Conservation (phyloP, 1,140 invertebrate species). For the Drosophila sucinea region DNA sequence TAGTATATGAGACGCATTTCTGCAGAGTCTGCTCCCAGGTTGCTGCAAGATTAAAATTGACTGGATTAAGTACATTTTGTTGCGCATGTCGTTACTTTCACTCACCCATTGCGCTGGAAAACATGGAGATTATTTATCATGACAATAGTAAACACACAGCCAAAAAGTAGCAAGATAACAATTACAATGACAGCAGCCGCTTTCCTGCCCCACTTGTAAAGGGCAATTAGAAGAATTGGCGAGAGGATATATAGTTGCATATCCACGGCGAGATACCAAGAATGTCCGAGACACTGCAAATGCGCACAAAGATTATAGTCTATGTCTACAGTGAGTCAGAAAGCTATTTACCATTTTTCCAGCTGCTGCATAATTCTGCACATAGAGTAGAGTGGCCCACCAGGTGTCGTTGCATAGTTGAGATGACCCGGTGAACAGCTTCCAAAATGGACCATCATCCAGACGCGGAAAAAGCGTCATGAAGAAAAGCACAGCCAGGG, state of each 20-base stretch:
- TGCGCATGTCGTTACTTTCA: neutral
- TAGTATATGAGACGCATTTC: constrained; percentile 72
- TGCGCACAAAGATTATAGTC: constrained; percentile 54
- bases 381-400: constrained; percentile 77
- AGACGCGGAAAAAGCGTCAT: constrained; percentile 62
- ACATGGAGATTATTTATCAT: constrained; percentile 57
- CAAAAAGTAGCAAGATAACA: constrained; percentile 55
- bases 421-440: constrained; percentile 51
- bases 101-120: constrained; percentile 58
- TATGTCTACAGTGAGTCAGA: too few relatives aligned
- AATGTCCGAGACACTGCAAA: constrained; percentile 87
- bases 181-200: constrained; percentile 50
- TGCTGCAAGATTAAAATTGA: constrained; percentile 25
- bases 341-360: constrained; percentile 63
- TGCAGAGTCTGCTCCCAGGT: constrained; percentile 53
- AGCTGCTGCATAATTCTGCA: constrained; percentile 76
- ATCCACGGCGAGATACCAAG: constrained; percentile 95
- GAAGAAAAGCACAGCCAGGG: constrained; percentile 68
- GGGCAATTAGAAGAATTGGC: constrained; percentile 88
- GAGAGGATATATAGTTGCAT: constrained; percentile 92
- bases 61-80: neutral
- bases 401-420: constrained; percentile 64
- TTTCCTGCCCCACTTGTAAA: constrained; percentile 85
- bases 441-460: constrained; percentile 72
- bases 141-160: constrained; percentile 63